These are phyloP conservation scores for Gisinianus flammeolus DNA, from an alignment of 2,888 invertebrate species.

Conservation along the genomic window DNA sequence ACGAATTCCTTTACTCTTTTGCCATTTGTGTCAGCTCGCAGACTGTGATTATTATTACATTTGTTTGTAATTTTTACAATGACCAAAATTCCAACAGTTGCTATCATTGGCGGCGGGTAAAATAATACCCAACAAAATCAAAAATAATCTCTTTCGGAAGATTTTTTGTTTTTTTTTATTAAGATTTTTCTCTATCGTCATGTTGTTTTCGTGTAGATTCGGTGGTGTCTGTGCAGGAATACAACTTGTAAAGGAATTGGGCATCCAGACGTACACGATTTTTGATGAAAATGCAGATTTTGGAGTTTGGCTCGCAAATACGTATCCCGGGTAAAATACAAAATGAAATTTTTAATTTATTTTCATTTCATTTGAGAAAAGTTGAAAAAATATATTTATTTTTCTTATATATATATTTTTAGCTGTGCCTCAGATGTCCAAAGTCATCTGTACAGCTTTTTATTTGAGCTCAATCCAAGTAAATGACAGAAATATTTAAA, in stretches of 20 bases:
- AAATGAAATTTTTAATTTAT: no score
- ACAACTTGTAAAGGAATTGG: background rate
- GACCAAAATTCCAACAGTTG: background rate
- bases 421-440: background rate
- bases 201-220: conserved; percentile 20
- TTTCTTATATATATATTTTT: no score
- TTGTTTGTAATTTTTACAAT: no score
- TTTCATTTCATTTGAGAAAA: no score
- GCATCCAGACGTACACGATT: background rate
- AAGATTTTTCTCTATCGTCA: background rate
- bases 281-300: background rate
- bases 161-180: background rate
- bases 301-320: background rate
- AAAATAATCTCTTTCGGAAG: background rate
- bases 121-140: no score
- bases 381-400: no score
- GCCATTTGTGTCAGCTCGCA: no score
- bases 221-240: conserved; percentile 39
- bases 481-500: background rate
- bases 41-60: no score
- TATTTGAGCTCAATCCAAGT: conserved; percentile 11
- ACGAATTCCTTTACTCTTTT: no score
- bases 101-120: background rate
- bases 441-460: background rate
- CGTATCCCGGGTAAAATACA: background rate